phyloP scores from a whole-genome alignment of 2,888 invertebrate species.

The Syritta pipiens region DNA sequence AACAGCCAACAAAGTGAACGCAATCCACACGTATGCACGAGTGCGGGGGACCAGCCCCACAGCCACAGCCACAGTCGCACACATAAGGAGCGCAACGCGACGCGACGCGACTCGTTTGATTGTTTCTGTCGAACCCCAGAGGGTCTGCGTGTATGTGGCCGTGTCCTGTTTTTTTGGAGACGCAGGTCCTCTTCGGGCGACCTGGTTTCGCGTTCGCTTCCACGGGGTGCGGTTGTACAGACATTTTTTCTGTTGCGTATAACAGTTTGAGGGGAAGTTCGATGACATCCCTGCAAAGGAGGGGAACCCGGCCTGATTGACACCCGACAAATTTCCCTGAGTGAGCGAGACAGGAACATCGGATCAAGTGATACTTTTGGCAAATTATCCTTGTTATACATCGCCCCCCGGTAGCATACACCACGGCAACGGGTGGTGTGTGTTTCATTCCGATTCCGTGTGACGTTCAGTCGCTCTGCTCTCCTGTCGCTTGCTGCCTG shows the following conservation, averaged over 20 bases:
- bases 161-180: slow-evolving; percentile 15
- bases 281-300: not conserved
- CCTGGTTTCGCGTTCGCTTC: slow-evolving; percentile 36
- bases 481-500: slow-evolving; percentile 55
- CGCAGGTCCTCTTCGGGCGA: slow-evolving; percentile 43
- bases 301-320: slow-evolving; percentile 17
- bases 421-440: not conserved
- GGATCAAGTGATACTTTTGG: slow-evolving; percentile 65
- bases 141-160: not conserved
- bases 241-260: slow-evolving; percentile 35
- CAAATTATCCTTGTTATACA: slow-evolving; percentile 64
- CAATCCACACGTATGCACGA: slow-evolving; percentile 51
- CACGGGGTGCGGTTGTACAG: slow-evolving; percentile 6
- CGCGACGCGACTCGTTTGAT: too few relatives aligned
- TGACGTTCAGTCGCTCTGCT: slow-evolving; percentile 21
- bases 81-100: too few relatives aligned
- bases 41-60: not conserved
- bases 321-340: slow-evolving; percentile 36
- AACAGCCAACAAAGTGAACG: slow-evolving; percentile 59
- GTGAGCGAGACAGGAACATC: slow-evolving; percentile 36
- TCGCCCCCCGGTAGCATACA: slow-evolving; percentile 34
- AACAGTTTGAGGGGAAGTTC: slow-evolving; percentile 57
- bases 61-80: not conserved
- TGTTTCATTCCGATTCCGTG: slow-evolving; percentile 53
- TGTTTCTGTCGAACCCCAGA: slow-evolving; percentile 58